phyloP scores from a whole-genome alignment of 1,140 invertebrate species.

The Brachionus calyciflorus region DNA sequence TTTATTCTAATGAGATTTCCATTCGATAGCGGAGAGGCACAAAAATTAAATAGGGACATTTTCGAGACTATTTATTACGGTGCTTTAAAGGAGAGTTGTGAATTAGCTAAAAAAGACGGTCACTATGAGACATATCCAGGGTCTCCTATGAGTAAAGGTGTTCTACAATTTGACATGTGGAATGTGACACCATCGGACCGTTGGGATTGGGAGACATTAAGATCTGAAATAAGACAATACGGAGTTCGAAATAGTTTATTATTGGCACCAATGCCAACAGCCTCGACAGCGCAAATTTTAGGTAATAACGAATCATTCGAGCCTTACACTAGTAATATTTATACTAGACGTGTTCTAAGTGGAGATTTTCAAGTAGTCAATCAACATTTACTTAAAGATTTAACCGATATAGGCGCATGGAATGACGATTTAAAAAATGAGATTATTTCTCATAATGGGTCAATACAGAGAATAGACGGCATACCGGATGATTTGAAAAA shows the following conservation, averaged over 20 bases:
- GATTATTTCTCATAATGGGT: slow-evolving; percentile 87
- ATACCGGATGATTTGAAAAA: slow-evolving; percentile 85
- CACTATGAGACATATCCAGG: slow-evolving; percentile 87
- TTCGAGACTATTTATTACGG: slow-evolving; percentile 98
- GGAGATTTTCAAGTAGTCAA: slow-evolving; percentile 89
- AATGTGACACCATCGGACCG: slow-evolving; percentile 77
- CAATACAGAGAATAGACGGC: slow-evolving; percentile 78
- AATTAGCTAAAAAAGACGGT: slow-evolving; percentile 81
- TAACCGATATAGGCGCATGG: slow-evolving; percentile 87
- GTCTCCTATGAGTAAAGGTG: slow-evolving; percentile 85
- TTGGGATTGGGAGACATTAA: slow-evolving; percentile 83
- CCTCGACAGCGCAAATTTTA: slow-evolving; percentile 96
- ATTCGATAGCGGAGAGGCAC: slow-evolving; percentile 76
- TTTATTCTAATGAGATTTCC: slow-evolving; percentile 91
- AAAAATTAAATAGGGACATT: slow-evolving; percentile 85
- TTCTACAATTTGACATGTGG: slow-evolving; percentile 97
- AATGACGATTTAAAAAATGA: slow-evolving; percentile 92
- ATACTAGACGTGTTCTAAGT: slow-evolving; percentile 84
- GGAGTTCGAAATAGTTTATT: slow-evolving; percentile 91
- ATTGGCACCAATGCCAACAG: slow-evolving; percentile 96
- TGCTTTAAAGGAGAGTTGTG: slow-evolving; percentile 92
- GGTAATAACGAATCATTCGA: slow-evolving; percentile 99
- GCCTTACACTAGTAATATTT: slow-evolving; percentile 96
- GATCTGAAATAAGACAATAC: slow-evolving; percentile 79
- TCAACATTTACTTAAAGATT: slow-evolving; percentile 87